Evolutionary conservation across 2,113 vertebrate species (phyloP).

Genomic region (Hyla sarda): DNA sequence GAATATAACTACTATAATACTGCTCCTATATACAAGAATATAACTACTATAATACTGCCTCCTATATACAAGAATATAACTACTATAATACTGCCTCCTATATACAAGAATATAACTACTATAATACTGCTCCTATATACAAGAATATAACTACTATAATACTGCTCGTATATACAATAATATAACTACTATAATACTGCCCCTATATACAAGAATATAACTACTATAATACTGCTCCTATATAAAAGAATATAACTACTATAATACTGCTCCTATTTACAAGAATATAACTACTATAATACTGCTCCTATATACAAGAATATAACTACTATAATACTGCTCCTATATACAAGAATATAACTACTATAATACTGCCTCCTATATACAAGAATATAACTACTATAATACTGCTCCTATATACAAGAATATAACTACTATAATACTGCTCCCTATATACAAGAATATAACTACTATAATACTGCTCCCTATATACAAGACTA

Average conservation of each 20-base stretch:
- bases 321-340: conserved; percentile 5
- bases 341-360: background rate
- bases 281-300: conserved; percentile 23
- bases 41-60: conserved; percentile 4
- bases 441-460: background rate
- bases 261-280: background rate
- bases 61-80: conserved; percentile 16
- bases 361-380: background rate
- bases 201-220: background rate
- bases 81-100: conserved; percentile 4
- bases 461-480: conserved; percentile 16
- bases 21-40: background rate
- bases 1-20: conserved; percentile 26
- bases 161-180: background rate
- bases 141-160: conserved; percentile 11
- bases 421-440: conserved; percentile 1
- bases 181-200: conserved; percentile 22
- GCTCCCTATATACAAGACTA: background rate
- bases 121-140: conserved; percentile 7
- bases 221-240: conserved; percentile 4
- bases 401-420: background rate
- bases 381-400: conserved; percentile 12
- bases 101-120: conserved; percentile 15
- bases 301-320: background rate
- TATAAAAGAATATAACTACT: background rate